A percentile compares a stretch with the other conserved stretches of the same genome.
Evolutionary conservation across 2,113 vertebrate species (phyloP).

Genomic region (Neolamprologus caudopunctatus): DNA sequence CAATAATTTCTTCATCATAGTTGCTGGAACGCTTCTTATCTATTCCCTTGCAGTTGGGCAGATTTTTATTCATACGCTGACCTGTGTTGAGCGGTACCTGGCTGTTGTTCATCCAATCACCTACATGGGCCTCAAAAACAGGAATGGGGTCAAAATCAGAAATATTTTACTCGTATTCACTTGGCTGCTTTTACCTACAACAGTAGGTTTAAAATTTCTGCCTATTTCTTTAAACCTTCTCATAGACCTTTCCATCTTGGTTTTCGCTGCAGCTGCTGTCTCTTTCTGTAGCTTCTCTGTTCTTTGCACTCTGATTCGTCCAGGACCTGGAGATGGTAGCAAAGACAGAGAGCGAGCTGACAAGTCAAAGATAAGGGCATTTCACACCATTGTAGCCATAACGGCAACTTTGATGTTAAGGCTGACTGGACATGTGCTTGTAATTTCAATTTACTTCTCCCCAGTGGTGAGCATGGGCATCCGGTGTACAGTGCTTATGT

Average conservation of each 20-base stretch:
- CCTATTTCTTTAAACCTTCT: background rate
- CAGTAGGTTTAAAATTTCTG: background rate
- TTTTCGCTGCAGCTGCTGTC: background rate
- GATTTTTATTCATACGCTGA: background rate
- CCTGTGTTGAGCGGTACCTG: conserved; percentile 9
- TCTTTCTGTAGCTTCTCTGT: background rate
- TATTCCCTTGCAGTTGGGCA: fast-evolving
- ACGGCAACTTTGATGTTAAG: background rate
- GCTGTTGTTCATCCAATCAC: background rate
- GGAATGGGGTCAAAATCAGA: background rate
- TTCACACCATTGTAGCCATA: background rate
- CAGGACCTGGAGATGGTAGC: background rate
- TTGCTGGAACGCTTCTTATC: fast-evolving
- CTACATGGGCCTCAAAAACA: background rate
- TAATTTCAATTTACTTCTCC: background rate
- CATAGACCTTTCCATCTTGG: too few species aligned
- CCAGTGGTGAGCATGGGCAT: background rate
- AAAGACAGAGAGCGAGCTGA: background rate
- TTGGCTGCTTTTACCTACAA: background rate
- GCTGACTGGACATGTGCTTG: background rate
- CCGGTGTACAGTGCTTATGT: background rate
- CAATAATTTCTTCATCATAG: fast-evolving
- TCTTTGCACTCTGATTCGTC: background rate
- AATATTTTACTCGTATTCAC: background rate
- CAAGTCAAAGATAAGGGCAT: background rate